Conservation (phyloP, 2,113 vertebrate species). For the Hemiscyllium ocellatum region DNA sequence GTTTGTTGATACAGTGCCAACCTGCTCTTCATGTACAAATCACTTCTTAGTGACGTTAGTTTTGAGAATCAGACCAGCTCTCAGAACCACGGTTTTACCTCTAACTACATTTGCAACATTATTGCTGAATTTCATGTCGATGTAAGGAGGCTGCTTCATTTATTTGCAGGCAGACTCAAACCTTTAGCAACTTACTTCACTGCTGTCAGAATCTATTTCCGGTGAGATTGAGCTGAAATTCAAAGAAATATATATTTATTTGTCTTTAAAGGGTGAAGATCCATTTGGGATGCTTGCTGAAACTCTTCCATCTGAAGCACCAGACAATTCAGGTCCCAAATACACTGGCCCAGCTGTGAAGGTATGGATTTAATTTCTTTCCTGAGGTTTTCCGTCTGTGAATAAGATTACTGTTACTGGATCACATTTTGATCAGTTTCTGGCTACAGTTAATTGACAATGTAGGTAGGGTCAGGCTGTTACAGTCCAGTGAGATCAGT, state of each 20-base stretch:
- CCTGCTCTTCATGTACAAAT: not conserved
- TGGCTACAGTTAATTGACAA: not conserved
- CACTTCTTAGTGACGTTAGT: not conserved
- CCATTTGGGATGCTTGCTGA: not conserved
- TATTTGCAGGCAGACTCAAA: not conserved
- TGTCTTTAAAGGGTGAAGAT: not conserved
- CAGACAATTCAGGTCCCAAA: not conserved
- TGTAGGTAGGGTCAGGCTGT: too few relatives aligned
- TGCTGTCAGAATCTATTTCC: not conserved
- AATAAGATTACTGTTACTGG: not conserved
- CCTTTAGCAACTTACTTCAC: not conserved
- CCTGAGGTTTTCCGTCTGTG: not conserved
- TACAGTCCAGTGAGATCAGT: not conserved
- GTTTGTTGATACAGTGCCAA: not conserved
- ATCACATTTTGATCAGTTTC: not conserved
- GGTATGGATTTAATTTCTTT: not conserved
- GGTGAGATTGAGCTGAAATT: not conserved
- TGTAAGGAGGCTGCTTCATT: not conserved
- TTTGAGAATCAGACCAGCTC: not conserved
- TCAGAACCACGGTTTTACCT: not conserved
- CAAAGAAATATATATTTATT: not conserved
- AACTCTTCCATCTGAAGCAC: slow-evolving; percentile 1
- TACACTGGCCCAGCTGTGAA: not conserved
- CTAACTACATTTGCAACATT: too few relatives aligned
- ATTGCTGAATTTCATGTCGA: not conserved